A percentile compares a stretch with the other conserved stretches of the same genome.
These are phyloP conservation scores for Slavum lentiscoides DNA, from an alignment of 2,888 invertebrate genomes.

Conservation along the genomic window DNA sequence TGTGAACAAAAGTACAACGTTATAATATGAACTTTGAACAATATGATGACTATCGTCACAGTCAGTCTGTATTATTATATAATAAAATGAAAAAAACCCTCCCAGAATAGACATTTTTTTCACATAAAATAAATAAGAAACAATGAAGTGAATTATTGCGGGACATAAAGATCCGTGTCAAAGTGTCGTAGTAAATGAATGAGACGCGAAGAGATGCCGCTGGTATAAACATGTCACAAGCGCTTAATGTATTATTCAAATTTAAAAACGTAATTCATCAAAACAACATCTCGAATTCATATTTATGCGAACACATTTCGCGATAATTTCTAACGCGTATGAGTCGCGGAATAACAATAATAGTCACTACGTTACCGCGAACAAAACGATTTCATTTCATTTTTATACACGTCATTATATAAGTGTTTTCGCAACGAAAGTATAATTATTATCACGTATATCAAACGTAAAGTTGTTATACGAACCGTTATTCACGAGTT, in stretches of 20 bases:
- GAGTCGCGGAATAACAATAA: too few relatives aligned
- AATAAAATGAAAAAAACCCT: too few relatives aligned
- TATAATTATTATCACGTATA: too few relatives aligned
- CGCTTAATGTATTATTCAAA: conserved; percentile 23
- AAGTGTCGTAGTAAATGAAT: conserved; percentile 28
- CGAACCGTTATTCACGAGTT: too few relatives aligned
- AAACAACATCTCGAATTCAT: conserved; percentile 13
- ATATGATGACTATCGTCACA: too few relatives aligned
- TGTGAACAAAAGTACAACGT: too few relatives aligned
- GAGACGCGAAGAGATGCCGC: not conserved
- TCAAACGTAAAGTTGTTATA: too few relatives aligned
- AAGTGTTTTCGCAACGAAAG: too few relatives aligned
- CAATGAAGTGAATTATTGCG: not conserved
- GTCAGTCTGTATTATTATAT: too few relatives aligned
- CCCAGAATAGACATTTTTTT: too few relatives aligned
- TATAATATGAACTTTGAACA: too few relatives aligned
- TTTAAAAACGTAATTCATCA: conserved; percentile 25
- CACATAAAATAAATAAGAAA: not conserved
- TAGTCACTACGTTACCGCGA: not conserved
- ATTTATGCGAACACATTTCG: not conserved
- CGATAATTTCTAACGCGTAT: not conserved
- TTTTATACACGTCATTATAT: too few relatives aligned
- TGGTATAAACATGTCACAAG: conserved; percentile 19
- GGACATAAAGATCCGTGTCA: conserved; percentile 15
- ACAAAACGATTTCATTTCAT: not conserved